Evolutionary conservation across 2,888 invertebrate genomes (phyloP).

Genomic region (Adelphocoris suturalis): DNA sequence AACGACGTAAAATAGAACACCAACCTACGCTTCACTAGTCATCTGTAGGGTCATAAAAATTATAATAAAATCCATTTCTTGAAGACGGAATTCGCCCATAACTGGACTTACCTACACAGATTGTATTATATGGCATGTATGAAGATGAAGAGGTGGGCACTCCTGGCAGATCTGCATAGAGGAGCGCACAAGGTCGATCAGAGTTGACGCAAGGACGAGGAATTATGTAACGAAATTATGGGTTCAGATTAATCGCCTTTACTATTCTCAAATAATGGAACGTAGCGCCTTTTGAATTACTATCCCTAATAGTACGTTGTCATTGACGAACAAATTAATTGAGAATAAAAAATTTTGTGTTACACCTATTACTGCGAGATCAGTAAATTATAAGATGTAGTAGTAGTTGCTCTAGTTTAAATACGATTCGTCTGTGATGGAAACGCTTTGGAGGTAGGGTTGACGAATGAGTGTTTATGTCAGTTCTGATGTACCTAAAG

Average conservation of each 20-base stretch:
- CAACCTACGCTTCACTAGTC: too few relatives aligned
- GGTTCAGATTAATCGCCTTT: not conserved
- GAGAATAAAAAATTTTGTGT: not conserved
- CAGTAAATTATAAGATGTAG: too few relatives aligned
- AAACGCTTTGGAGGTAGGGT: not conserved
- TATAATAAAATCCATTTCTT: too few relatives aligned
- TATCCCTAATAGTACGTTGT: not conserved
- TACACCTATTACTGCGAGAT: not conserved
- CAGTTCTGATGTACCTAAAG: too few relatives aligned
- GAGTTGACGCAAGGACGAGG: conserved; percentile 13
- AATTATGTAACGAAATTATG: conserved; percentile 15
- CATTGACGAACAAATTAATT: not conserved
- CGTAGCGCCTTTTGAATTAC: not conserved
- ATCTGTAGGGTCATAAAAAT: too few relatives aligned
- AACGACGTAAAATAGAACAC: too few relatives aligned
- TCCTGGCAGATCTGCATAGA: conserved; percentile 9
- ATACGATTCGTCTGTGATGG: not conserved
- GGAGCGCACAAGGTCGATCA: conserved; percentile 27
- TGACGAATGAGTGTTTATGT: too few relatives aligned
- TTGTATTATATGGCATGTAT: too few relatives aligned
- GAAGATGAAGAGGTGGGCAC: not conserved
- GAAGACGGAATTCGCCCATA: too few relatives aligned
- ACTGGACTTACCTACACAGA: too few relatives aligned
- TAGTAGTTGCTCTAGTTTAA: not conserved
- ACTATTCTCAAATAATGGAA: not conserved